Evolutionary conservation across 2,888 invertebrate genomes (phyloP).

Genomic region (Oscheius sp.): DNA sequence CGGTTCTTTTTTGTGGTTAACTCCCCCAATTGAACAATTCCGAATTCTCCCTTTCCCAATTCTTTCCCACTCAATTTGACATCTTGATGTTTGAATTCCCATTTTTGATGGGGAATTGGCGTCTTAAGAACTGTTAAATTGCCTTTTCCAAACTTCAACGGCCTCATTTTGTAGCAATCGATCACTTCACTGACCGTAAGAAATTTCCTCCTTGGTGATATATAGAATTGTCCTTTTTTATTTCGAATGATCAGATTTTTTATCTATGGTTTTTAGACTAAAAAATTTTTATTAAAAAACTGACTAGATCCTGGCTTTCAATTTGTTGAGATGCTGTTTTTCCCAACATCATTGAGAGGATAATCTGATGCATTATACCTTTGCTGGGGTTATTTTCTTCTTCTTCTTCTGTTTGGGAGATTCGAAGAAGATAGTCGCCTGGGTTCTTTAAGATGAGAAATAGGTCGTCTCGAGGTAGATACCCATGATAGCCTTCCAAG

Average conservation of each 20-base stretch:
- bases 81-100: conserved; percentile 24
- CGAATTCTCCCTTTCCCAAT: conserved; percentile 32
- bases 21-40: conserved; percentile 37
- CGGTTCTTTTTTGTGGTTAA: conserved; percentile 1
- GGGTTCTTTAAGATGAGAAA: conserved; percentile 18
- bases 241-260: neutral
- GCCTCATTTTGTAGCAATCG: neutral
- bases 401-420: no score
- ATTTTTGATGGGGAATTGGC: neutral
- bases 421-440: conserved; percentile 39
- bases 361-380: no score
- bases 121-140: neutral
- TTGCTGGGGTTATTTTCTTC: no score
- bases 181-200: neutral
- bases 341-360: no score
- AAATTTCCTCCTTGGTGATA: neutral
- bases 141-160: neutral
- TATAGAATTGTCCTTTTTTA: neutral
- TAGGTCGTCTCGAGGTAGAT: conserved; percentile 39
- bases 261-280: no score
- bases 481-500: conserved; percentile 38
- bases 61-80: conserved; percentile 12
- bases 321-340: no score
- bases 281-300: no score
- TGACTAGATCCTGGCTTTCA: no score